Base-by-base conservation (phyloP, 2,888 invertebrate species). In the Panopea generosa region DNA sequence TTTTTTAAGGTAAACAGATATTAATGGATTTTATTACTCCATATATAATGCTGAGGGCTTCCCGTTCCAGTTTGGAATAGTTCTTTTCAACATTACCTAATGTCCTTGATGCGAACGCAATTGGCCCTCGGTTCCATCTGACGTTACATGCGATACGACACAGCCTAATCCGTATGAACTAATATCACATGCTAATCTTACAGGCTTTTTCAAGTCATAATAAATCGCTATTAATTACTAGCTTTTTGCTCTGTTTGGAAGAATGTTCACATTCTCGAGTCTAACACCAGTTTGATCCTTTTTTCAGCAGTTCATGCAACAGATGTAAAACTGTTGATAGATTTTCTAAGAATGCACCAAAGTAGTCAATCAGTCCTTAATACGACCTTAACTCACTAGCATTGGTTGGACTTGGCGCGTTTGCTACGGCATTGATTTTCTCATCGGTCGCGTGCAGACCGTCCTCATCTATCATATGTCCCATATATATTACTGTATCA, bases 1-100 rank as follows among this genome's bases (percentile, higher is more conserved):
- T n/a, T 93, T 2, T 86, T 55, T 22, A 93, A 75, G 2, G 90
- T 91, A 73, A 93, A 93, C 0, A 93, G 45, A 68, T 90, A 93
- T 22, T 90, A 85, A 62, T 91, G 89, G 82, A 93, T 93, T 77
- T 91, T 90, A 24, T 84, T 0, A 92, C 86, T 1, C 90, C 92
- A 71, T 87, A 93, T 22, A 52, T 43, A n/a, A 77, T 92, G 80
- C 88, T 83, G 26, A 91, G 81, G 24, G 92, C 90, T 84, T 91
- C 92, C 71, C 90, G 90, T 50, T 92, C 91, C 4, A 91, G 68
- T 67, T 91, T 90, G 18, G 88, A 85, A 77, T 92, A 92, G 7
- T 86, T 84, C 40, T 76, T 70, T 80, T 92, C 90, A 83, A 84
- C 91, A 92, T 85, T 89, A 85, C 76, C 81, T 72, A 93, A 11